A percentile compares a stretch with the other conserved stretches of the same genome.
Evolutionary conservation across 1,140 invertebrate genomes (phyloP).

Genomic region (Oppia nitens): DNA sequence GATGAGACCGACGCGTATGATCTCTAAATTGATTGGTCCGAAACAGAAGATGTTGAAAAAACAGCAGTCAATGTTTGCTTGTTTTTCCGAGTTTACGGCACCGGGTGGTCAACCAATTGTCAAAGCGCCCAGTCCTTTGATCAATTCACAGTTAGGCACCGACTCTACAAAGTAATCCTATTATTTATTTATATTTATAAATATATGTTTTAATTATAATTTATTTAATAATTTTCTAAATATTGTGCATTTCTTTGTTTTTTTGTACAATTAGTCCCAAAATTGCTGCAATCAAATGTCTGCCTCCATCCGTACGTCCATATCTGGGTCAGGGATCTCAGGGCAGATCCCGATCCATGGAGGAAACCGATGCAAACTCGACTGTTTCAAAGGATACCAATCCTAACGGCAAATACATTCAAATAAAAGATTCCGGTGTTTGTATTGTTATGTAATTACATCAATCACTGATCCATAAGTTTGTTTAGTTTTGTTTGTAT

Average conservation of each 20-base stretch:
- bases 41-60: conserved; percentile 25
- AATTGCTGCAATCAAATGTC: not conserved
- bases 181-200: too few relatives aligned
- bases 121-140: not conserved
- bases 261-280: not conserved
- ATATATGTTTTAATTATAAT: conserved; percentile 1
- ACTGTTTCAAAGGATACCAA: not conserved
- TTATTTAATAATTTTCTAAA: not conserved
- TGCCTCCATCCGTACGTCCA: not conserved
- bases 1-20: conserved; percentile 7
- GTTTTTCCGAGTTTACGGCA: conserved; percentile 17
- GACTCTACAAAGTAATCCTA: conserved; percentile 7
- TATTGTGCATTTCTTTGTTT: not conserved
- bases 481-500: too few relatives aligned
- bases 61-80: conserved; percentile 25
- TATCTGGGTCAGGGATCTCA: not conserved
- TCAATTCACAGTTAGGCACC: not conserved
- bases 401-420: not conserved
- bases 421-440: not conserved
- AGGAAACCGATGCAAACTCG: not conserved
- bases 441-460: not conserved
- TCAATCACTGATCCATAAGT: too few relatives aligned
- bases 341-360: not conserved
- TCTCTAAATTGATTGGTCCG: conserved; percentile 11
- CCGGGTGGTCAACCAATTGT: not conserved